Conservation (phyloP, 1,140 invertebrate genomes). For the Lanistes nyassanus region DNA sequence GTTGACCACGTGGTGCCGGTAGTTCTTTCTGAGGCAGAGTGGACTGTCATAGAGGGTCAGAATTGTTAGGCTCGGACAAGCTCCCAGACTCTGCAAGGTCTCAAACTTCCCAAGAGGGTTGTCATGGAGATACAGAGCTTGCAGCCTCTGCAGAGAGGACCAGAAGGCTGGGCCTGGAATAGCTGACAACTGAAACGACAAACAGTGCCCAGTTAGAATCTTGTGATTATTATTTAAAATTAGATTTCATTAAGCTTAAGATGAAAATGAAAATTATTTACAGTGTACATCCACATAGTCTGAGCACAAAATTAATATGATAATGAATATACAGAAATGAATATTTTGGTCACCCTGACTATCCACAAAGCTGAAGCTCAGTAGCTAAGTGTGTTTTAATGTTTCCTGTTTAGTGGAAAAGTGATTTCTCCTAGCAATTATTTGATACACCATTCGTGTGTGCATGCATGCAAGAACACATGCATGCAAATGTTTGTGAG, state of each 20-base stretch:
- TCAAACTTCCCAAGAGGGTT: slow-evolving; percentile 64
- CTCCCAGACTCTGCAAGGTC: slow-evolving; percentile 56
- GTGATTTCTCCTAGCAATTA: too few species aligned
- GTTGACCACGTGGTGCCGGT: slow-evolving; percentile 65
- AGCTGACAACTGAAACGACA: slow-evolving; percentile 48
- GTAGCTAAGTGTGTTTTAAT: too few species aligned
- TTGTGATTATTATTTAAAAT: too few species aligned
- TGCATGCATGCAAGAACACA: background rate
- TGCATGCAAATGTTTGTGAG: slow-evolving; percentile 9
- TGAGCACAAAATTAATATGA: too few species aligned
- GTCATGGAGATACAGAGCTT: slow-evolving; percentile 64
- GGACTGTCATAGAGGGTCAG: slow-evolving; percentile 65
- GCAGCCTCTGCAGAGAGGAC: slow-evolving; percentile 54
- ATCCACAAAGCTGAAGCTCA: too few species aligned
- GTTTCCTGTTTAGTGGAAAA: too few species aligned
- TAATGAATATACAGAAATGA: too few species aligned
- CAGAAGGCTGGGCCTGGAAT: slow-evolving; percentile 62
- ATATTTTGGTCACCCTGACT: too few species aligned
- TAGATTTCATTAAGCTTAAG: too few species aligned
- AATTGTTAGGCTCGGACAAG: slow-evolving; percentile 46
- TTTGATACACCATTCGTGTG: too few species aligned
- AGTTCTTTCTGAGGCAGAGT: slow-evolving; percentile 60
- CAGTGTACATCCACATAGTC: too few species aligned
- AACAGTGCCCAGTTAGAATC: slow-evolving; percentile 2
- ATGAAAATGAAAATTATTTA: too few species aligned